Evolutionary conservation across 2,888 invertebrate species (phyloP).

Genomic region (Melipona beecheii): DNA sequence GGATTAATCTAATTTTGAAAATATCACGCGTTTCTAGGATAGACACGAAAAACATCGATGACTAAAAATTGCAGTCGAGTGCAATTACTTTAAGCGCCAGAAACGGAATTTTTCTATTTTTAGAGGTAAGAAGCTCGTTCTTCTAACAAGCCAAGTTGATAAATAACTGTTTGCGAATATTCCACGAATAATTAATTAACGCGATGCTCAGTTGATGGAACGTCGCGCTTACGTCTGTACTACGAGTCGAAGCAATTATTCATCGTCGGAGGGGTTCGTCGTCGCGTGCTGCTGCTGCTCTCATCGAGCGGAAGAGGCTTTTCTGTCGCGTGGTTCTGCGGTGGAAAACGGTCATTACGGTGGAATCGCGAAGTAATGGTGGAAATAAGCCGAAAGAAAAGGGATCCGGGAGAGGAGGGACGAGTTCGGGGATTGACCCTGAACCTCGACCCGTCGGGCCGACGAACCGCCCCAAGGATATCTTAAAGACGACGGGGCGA

Average conservation of each 20-base stretch:
- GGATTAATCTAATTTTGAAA: too few species aligned
- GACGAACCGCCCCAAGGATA: slow-evolving; percentile 52
- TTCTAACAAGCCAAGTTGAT: background rate
- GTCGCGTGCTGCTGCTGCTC: slow-evolving; percentile 13
- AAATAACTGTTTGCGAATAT: slow-evolving; percentile 2
- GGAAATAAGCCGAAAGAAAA: slow-evolving; percentile 36
- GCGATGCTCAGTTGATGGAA: background rate
- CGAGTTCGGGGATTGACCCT: slow-evolving; percentile 55
- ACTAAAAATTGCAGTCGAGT: too few species aligned
- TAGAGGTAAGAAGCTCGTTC: background rate
- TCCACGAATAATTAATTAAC: background rate
- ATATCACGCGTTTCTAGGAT: too few species aligned
- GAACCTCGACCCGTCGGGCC: slow-evolving; percentile 49
- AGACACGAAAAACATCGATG: too few species aligned
- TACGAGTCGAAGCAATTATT: slow-evolving; percentile 1
- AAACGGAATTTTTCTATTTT: slow-evolving; percentile 5
- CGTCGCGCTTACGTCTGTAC: background rate
- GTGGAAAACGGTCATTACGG: slow-evolving; percentile 30
- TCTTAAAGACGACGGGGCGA: slow-evolving; percentile 57
- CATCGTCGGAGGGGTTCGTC: background rate
- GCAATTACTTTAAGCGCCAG: background rate
- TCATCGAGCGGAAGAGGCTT: background rate
- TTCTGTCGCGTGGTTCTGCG: slow-evolving; percentile 15
- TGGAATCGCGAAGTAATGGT: slow-evolving; percentile 31
- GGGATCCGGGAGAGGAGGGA: slow-evolving; percentile 25